These are phyloP conservation scores for Neoscelio sp. DNA, from an alignment of 2,888 invertebrate species.

Conservation along the genomic window DNA sequence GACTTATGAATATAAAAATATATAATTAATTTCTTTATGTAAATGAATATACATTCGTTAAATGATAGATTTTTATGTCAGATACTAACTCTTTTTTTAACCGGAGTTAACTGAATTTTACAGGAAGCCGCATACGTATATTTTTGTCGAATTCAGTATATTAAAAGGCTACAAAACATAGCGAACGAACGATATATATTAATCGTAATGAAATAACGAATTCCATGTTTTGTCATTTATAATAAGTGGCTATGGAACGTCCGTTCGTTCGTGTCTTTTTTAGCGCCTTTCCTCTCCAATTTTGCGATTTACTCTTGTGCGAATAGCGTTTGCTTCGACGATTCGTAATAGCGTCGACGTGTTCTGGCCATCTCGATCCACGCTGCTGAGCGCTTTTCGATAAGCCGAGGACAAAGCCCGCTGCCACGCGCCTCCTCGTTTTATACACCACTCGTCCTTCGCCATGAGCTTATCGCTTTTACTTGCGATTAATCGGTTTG, in stretches of 20 bases:
- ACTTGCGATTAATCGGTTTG: slow-evolving; percentile 68
- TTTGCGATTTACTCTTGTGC: slow-evolving; percentile 8
- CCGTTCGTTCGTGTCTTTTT: neutral
- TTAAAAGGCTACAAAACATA: too few relatives aligned
- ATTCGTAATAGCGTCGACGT: slow-evolving; percentile 35
- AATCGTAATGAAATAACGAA: neutral
- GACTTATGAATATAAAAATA: too few relatives aligned
- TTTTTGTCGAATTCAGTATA: too few relatives aligned
- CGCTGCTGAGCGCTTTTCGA: slow-evolving; percentile 56
- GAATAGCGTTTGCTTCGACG: slow-evolving; percentile 11
- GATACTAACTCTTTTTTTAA: too few relatives aligned
- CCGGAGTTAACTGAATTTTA: too few relatives aligned
- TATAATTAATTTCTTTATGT: too few relatives aligned
- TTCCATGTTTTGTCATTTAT: neutral
- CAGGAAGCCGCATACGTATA: too few relatives aligned
- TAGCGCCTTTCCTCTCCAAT: slow-evolving; percentile 6
- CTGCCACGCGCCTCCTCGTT: slow-evolving; percentile 62
- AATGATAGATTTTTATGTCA: too few relatives aligned
- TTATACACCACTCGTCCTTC: slow-evolving; percentile 55
- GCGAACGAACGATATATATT: too few relatives aligned
- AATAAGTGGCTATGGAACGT: neutral
- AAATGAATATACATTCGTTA: too few relatives aligned
- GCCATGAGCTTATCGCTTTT: slow-evolving; percentile 67
- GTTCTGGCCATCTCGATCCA: slow-evolving; percentile 41
- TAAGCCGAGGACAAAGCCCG: slow-evolving; percentile 64